Evolutionary conservation across 2,888 invertebrate species (phyloP).

Genomic region (Protophormia terraenovae): DNA sequence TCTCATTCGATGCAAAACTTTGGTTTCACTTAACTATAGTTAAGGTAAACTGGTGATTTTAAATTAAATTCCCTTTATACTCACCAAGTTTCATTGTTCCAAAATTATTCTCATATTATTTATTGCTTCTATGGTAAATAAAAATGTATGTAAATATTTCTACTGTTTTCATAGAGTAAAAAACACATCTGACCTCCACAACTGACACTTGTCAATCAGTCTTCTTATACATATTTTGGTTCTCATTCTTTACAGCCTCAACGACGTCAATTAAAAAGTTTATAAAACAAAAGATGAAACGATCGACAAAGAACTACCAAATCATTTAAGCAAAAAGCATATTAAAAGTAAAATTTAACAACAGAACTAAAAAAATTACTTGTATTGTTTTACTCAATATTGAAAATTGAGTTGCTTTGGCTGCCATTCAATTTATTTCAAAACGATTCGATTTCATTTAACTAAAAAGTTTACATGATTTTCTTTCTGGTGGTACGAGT

Average conservation of each 20-base stretch:
- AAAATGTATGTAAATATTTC: background rate
- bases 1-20: too few species aligned
- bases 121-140: background rate
- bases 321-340: conserved; percentile 31
- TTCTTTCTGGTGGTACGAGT: background rate
- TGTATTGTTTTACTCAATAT: conserved; percentile 52
- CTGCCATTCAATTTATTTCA: conserved; percentile 51
- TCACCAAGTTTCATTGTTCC: too few species aligned
- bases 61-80: too few species aligned
- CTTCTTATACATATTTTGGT: background rate
- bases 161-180: background rate
- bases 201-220: conserved; percentile 56
- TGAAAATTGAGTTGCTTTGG: conserved; percentile 56
- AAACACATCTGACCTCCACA: conserved; percentile 45
- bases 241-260: background rate
- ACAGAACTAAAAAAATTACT: conserved; percentile 25
- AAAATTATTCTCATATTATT: background rate
- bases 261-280: conserved; percentile 57
- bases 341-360: background rate
- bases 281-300: conserved; percentile 10
- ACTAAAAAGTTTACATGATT: conserved; percentile 30
- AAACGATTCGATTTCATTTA: conserved; percentile 47
- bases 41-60: too few species aligned
- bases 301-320: conserved; percentile 22
- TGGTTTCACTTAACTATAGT: too few species aligned